Conservation (phyloP, 2,113 vertebrate genomes). For the Rattus norvegicus region DNA sequence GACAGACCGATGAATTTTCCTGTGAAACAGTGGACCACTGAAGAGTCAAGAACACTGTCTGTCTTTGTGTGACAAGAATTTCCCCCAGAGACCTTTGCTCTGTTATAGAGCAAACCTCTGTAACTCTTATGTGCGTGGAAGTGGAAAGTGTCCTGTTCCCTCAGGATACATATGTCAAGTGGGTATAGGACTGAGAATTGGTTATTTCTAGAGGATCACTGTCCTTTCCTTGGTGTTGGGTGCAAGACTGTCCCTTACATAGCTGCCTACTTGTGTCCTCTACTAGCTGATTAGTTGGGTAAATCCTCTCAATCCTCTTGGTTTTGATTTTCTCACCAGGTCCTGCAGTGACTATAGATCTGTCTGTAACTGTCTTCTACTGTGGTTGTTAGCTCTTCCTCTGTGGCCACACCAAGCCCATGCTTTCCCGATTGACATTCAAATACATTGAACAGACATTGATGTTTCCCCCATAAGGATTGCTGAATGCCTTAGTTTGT, state of each 20-base stretch:
- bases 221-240: background rate
- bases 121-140: background rate
- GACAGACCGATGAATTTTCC: background rate
- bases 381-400: background rate
- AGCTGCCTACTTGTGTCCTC: background rate
- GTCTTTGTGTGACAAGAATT: background rate
- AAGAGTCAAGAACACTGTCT: rapidly evolving
- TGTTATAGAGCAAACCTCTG: background rate
- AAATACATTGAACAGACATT: background rate
- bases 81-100: background rate
- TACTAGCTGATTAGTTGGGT: background rate
- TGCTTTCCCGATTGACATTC: background rate
- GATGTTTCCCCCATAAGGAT: rapidly evolving
- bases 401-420: rapidly evolving
- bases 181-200: background rate
- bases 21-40: background rate
- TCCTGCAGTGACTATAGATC: too few relatives aligned
- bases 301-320: background rate
- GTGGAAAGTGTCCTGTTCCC: rapidly evolving
- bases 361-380: background rate
- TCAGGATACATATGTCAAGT: background rate
- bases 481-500: too few relatives aligned
- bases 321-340: background rate
- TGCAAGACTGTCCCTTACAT: background rate
- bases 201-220: background rate